These are phyloP conservation scores for Aythya baeri DNA, from an alignment of 2,113 vertebrate species.

Conservation along the genomic window DNA sequence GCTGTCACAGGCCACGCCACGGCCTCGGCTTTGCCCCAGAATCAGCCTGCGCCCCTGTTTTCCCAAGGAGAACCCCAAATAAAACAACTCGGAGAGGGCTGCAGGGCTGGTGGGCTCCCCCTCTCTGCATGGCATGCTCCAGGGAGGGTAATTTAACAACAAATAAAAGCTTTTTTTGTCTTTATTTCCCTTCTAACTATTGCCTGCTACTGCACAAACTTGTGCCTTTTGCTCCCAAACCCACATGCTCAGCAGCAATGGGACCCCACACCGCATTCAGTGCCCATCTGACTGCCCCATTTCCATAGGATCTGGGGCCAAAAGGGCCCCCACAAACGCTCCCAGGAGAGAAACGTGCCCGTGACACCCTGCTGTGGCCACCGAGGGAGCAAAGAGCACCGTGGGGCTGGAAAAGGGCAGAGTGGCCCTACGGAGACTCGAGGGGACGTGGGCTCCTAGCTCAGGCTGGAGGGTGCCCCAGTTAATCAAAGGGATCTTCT, in stretches of 20 bases:
- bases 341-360: neutral
- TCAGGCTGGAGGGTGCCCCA: neutral
- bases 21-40: neutral
- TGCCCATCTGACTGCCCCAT: neutral
- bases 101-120: neutral
- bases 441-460: fast-evolving
- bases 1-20: fast-evolving
- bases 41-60: fast-evolving
- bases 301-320: neutral
- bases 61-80: neutral
- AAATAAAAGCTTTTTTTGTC: neutral
- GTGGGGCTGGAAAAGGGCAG: neutral
- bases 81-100: fast-evolving
- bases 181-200: neutral
- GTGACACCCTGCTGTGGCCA: neutral
- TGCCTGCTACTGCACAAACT: neutral
- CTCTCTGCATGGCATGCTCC: neutral
- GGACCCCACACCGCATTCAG: neutral
- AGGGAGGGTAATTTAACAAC: too few species aligned
- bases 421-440: fast-evolving
- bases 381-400: neutral
- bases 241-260: too few species aligned
- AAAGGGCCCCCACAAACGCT: neutral
- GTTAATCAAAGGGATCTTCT: neutral
- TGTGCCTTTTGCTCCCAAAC: neutral